Base-by-base conservation (phyloP, 2,888 invertebrate genomes). In the Halictus ligatus region DNA sequence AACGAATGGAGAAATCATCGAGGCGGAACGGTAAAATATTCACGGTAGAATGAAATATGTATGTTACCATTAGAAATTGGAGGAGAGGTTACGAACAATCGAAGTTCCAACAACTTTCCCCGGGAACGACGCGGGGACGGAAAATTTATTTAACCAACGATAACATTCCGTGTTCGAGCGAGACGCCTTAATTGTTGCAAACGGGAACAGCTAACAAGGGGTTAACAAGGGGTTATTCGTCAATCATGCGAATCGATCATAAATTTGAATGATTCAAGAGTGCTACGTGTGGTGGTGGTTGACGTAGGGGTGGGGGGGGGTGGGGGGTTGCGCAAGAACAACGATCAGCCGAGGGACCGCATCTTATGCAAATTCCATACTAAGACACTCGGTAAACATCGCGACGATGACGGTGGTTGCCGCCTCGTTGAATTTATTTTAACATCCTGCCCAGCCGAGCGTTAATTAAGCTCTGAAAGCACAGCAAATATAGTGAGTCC, bases 391-490 rank as follows among this genome's bases (percentile, higher is more conserved):
- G 35, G 81, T 75, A 86, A 86, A 86, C 79, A 84, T 50, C 21
- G 35, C 72, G 21, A 40, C 75, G 54, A 75, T 50, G 18, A 50
- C 54, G 81, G 69, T 75, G 80, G 73, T 76, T 80, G 80, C 69
- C 75, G 83, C 79, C 75, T 79, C 75, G 82, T 85, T 54, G 81
- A 87, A 88, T 87, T 87, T 87, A 85, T 88, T 88, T 87, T 83
- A 84, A 72, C 58, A 78, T 84, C 50, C 72, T 82, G 86, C 77
- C 75, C 84, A 54, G 78, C 75, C 78, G 81, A 74, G 78, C 88
- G 81, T 88, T 87, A 88, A 88, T 87, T 88, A 87, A 88, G 87
- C 83, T 75, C 81, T 83, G 87, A 88, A 83, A 88, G 85, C 87
- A 83, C 77, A 21, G 83, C 87, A 88, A 87, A 87, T 83, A 88